phyloP scores from a whole-genome alignment of 2,888 invertebrate species.

The Chrysolina oricalcia region DNA sequence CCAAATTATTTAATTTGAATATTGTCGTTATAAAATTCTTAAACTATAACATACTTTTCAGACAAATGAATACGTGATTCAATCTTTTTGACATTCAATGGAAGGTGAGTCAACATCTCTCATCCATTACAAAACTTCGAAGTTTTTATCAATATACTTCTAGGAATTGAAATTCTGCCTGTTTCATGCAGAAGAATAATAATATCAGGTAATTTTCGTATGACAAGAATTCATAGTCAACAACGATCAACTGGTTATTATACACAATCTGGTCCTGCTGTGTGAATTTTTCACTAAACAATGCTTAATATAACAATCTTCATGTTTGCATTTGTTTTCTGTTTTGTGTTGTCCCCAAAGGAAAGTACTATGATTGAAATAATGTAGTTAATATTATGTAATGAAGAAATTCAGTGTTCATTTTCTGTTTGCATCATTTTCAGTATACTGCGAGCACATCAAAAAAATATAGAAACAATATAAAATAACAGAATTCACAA shows the following conservation, averaged over 20 bases:
- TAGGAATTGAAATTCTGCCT: background rate
- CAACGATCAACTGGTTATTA: constrained; percentile 19
- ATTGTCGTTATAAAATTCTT: no score
- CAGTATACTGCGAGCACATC: background rate
- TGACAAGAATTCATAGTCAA: background rate
- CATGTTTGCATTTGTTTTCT: constrained; percentile 16
- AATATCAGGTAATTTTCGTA: background rate
- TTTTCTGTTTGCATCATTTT: background rate
- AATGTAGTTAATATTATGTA: constrained; percentile 21
- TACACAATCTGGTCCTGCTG: background rate
- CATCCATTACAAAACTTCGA: no score
- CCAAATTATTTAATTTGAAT: no score
- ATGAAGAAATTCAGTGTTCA: background rate
- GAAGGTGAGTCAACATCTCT: no score
- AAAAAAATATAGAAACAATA: no score
- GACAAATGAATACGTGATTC: no score
- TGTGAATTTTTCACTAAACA: constrained; percentile 3
- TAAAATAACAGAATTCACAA: no score
- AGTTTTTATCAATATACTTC: no score
- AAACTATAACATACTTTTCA: no score
- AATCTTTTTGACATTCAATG: no score
- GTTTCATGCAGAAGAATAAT: no score
- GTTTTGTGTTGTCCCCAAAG: constrained; percentile 22
- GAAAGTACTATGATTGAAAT: constrained; percentile 39
- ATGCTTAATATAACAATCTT: constrained; percentile 16